phyloP scores from a whole-genome alignment of 2,113 vertebrate species.

The Nothocercus nigrocapillus region DNA sequence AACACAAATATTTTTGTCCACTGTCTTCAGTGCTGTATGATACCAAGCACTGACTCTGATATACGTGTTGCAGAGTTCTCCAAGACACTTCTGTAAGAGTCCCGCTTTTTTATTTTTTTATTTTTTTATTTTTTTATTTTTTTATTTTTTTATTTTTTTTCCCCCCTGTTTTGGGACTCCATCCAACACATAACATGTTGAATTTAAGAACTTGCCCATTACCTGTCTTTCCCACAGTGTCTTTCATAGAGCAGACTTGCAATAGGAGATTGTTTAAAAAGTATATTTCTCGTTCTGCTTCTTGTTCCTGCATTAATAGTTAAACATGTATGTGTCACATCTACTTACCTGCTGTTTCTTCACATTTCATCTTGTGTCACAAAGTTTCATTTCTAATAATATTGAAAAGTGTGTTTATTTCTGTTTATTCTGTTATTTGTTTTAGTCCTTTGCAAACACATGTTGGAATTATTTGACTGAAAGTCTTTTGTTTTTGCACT shows the following conservation, averaged over 20 bases:
- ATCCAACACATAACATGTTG: background rate
- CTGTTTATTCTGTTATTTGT: background rate
- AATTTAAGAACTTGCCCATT: background rate
- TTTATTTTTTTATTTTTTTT: accelerated
- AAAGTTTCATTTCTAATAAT: background rate
- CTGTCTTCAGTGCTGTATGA: background rate
- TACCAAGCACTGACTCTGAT: background rate
- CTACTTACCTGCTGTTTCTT: background rate
- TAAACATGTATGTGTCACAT: background rate
- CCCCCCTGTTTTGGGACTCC: background rate
- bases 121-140: background rate
- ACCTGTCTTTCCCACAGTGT: accelerated
- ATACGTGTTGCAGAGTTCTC: background rate
- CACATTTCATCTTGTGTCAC: background rate
- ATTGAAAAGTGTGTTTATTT: background rate
- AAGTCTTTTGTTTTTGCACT: background rate
- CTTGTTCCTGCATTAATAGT: background rate
- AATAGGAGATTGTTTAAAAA: background rate
- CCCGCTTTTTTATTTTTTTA: background rate
- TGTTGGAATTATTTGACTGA: background rate
- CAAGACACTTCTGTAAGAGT: background rate
- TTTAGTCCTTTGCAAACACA: background rate
- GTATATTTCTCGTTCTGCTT: background rate
- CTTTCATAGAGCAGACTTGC: background rate
- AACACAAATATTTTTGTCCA: background rate